A percentile compares a stretch with the other conserved stretches of the same genome.
Conservation (phyloP, 2,797 vertebrate genomes). For the Gallirallus australis region DNA sequence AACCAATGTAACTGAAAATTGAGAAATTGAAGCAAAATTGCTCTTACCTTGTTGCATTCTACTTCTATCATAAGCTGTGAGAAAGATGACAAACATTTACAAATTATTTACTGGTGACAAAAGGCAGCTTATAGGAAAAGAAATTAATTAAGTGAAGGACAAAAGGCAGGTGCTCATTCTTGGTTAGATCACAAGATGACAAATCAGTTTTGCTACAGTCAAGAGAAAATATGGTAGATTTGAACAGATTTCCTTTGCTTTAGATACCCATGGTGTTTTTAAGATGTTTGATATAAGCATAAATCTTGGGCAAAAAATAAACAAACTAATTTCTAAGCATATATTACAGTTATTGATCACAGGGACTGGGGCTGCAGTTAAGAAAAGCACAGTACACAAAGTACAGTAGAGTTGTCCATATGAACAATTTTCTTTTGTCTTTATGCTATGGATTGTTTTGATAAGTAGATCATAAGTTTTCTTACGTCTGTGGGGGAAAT, state of each 20-base stretch:
- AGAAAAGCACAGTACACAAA: not conserved
- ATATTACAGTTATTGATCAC: not conserved
- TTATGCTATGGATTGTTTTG: not conserved
- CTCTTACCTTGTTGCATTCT: conserved; percentile 69
- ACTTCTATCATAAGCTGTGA: conserved; percentile 40
- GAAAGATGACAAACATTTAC: not conserved
- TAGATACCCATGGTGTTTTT: not conserved
- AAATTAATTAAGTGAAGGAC: not conserved
- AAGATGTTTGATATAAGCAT: not conserved
- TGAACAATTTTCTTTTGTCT: not conserved
- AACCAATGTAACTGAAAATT: not conserved
- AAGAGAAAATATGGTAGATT: not conserved
- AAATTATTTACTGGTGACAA: not conserved
- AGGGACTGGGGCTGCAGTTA: not conserved
- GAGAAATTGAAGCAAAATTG: not conserved
- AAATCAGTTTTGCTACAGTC: not conserved
- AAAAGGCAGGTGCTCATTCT: not conserved
- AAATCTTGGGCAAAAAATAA: not conserved
- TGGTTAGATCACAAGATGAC: not conserved
- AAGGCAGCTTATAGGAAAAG: not conserved
- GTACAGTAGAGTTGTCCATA: not conserved
- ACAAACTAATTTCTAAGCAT: not conserved
- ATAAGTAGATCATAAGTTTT: not conserved
- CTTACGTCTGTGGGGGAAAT: not conserved
- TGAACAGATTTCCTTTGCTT: not conserved